Base-by-base conservation (phyloP, 2,113 vertebrate species). In the Crotophaga sulcirostris region DNA sequence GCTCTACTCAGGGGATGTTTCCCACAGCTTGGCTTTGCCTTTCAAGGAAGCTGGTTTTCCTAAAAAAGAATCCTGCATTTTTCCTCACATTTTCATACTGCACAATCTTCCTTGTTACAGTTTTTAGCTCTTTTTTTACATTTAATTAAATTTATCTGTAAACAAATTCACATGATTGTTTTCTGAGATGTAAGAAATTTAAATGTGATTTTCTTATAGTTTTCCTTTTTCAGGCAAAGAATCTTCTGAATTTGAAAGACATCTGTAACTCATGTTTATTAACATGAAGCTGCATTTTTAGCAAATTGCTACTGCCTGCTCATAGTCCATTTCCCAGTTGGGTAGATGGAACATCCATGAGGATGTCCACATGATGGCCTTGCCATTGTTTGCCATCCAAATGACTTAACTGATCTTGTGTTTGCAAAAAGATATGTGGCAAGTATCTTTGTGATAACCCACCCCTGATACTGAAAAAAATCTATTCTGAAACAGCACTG, bases 41-140 rank as follows among this genome's bases (percentile, higher is more conserved):
- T 72, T 60, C 38, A 78, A 93, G 52, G 9, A 84, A 82, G 25
- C 8, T 67, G 69, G 29, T 64, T 21, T 70, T 47, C 19, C 51
- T 73, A 28, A 38, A 42, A 42, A 49, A 56, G 36, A 49, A n/a
- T 18, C 17, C 10, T n/a, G n/a, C n/a, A n/a, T 13, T 90, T 82
- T 81, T 58, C 10, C 17, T 91, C n/a, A 56, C 15, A 58, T 89
- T 92, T 96, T 86, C 55, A 42, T 38, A 52, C 25, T 67, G 10
- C 21, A 79, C 20, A 64, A 33, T 59, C 21, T 40, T 34, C 11
- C 31, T 45, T 83, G 6, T 76, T 36, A 44, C 2, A 34, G 7
- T 6, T 11, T 67, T 70, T 23, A 62, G 2, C 5, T 75, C 26
- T 10, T 47, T 80, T 56, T 33, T 31, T 9, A 36, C 0, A 0